Conservation (phyloP, 2,113 vertebrate genomes). For the Vireo altiloquus region DNA sequence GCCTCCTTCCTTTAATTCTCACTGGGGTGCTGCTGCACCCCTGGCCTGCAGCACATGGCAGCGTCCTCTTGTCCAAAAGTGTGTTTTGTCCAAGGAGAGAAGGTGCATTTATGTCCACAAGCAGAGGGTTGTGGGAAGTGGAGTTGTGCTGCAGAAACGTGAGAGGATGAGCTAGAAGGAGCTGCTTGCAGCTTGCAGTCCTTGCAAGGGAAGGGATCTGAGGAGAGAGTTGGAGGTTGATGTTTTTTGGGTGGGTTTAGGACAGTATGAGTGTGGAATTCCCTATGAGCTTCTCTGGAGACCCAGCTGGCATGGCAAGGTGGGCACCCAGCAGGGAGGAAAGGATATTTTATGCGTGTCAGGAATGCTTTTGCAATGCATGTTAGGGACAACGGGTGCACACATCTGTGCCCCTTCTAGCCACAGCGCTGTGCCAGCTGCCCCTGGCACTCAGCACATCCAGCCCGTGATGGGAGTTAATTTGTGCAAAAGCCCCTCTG, state of each 20-base stretch:
- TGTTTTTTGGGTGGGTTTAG: not conserved
- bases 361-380: not conserved
- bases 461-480: constrained; percentile 36
- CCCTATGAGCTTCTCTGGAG: no score
- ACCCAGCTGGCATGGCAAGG: not conserved
- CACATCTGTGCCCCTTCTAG: not conserved
- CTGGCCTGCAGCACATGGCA: accelerated
- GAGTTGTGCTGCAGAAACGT: not conserved
- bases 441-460: not conserved
- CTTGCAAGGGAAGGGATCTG: not conserved
- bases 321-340: not conserved
- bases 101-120: not conserved
- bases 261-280: not conserved
- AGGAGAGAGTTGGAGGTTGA: not conserved
- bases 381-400: not conserved
- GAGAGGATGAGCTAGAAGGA: not conserved
- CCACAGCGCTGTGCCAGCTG: not conserved
- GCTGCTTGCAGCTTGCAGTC: not conserved
- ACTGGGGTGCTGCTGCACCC: not conserved
- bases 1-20: not conserved
- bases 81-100: not conserved
- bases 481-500: constrained; percentile 44
- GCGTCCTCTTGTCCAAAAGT: not conserved
- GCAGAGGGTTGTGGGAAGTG: not conserved
- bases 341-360: accelerated